Base-by-base conservation (phyloP, 2,113 vertebrate species). In the Falco punctatus region DNA sequence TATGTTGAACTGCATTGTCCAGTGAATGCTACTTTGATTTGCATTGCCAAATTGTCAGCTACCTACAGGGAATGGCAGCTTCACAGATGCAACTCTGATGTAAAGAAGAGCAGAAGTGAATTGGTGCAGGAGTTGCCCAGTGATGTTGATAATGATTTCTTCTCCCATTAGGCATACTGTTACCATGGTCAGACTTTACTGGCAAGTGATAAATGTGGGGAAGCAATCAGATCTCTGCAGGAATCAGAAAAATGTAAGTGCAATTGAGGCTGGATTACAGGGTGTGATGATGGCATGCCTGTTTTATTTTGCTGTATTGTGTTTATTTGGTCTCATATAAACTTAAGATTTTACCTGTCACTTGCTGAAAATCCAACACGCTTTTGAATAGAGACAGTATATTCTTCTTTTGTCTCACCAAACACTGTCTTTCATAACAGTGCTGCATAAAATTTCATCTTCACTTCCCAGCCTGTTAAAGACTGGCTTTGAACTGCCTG, bases 161-260 rank as follows among this genome's bases (percentile, higher is more conserved):
- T 97, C 92, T 87, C 59, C 86, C 62, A 5, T 30, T 97, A 99
- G 99, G 98, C 99, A 0, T 99, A 98, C 96, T 99, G 99, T 93
- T 99, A 99, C 85, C 98, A 99, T 71, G 99, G 99, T 51, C 99
- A 99, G 78, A 99, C 99, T 14, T 98, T 99, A 77, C 97, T 99
- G 94, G 98, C 98, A 0, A 98, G 98, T 62, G 99, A 99, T 97
- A 99, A 99, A 92, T 99, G 99, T 75, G 99, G 99, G n/a, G 99
- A 99, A 97, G 99, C 99, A 21, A 99, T 99, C 93, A 91, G 99
- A 93, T 99, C 99, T 79, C 98, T 99, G 24, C 99, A 99, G 95
- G 99, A 99, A 97, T 98, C 99, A 46, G 99, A 99, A 94, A 99
- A 99, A 97, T 99, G 99, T 99, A 98, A 94, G 99, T 98, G 77